Base-by-base conservation (phyloP, 2,888 invertebrate species). In the Abrostola tripartita region DNA sequence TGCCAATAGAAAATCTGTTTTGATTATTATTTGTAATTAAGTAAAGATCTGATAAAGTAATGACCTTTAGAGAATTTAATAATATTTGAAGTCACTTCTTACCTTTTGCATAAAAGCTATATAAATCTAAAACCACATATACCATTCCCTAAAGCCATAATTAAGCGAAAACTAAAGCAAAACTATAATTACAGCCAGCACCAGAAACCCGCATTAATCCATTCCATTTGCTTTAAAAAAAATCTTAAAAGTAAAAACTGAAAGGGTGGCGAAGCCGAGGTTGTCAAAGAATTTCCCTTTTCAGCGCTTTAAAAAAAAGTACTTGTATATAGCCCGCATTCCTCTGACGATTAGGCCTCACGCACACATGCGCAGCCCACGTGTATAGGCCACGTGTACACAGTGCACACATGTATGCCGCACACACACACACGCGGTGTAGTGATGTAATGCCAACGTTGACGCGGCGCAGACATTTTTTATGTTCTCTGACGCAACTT, bases 381-480 rank as follows among this genome's bases (percentile, higher is more conserved):
- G 78, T 71, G 68, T 53, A 64, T 61, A 61, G 74, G 59, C 64
- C 74, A 70, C 78, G 79, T 76, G 75, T 81, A 54, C 65, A 67
- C 50, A 53, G 38, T 53, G 47, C 71, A 70, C 38, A 61, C 68
- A 69, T 79, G 84, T 80, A 82, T 79, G 80, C 52, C 77, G 60
- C 55, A 70, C 77, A 57, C 88, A 88, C 88, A 89, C 85, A 65
- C 5, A 37, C 52, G 36, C 35, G 37, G 36, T 57, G 8, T 61
- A 86, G 90, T 94, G 94, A 94, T 94, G 93, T 94, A 94, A 94
- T 89, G 85, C 85, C 70, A 79, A 78, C 88, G 90, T 90, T 92
- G 93, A 93, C 93, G 93, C 88, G 90, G 89, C 83, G 90, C 90
- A 94, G 94, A 94, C 94, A 93, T 93, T 94, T 94, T 94, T 94